Evolutionary conservation across 1,140 invertebrate genomes (phyloP), one percentile per base, ranked within the genome.

Genomic region (Drosophila kepulauana): DNA sequence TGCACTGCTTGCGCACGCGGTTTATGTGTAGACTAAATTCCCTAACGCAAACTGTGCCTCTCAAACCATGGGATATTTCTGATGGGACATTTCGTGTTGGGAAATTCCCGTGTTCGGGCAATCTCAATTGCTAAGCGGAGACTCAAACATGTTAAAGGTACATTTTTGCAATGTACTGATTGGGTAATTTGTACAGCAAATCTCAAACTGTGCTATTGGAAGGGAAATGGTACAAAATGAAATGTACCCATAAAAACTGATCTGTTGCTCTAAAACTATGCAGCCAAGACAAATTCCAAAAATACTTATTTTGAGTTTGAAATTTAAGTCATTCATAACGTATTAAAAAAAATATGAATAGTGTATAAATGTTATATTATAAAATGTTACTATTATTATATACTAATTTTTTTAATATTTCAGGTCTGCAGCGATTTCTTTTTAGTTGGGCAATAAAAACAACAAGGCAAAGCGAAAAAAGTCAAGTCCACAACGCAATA

Each of bases 401-500:
- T 38, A 10, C 7, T 38, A 30, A 33, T 15, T 52, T 52, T 30
- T 52, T n/a, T 2, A 51, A n/a, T 20, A 49, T 49, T 11, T 52
- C 25, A 30, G n/a, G 13, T 13, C 35, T 13, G 28, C n/a, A 6
- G 11, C n/a, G 30, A 54, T 54, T 54, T 54, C 54, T 63, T 35
- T 62, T 62, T 30, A 56, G 13, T 56, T 13, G 28, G 16, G 45
- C n/a, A 30, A 11, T 28, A 6, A 43, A 45, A 41, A 51, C 13
- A 11, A 35, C 13, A 41, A 41, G 2, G 16, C 51, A 49, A 51
- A 43, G 10, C 16, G 3, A 13, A 43, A 43, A n/a, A 43, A 65
- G 25, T 57, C 4, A 67, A 35, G 45, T 30, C 43, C 52, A 43
- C 52, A 67, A 67, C 64, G 64, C 64, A 67, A 67, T 67, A 67